Percentiles rank a stretch among this genome's conserved stretches.
Evolutionary conservation across 2,113 vertebrate genomes (phyloP).

Genomic region (Zosterops hypoxanthus): DNA sequence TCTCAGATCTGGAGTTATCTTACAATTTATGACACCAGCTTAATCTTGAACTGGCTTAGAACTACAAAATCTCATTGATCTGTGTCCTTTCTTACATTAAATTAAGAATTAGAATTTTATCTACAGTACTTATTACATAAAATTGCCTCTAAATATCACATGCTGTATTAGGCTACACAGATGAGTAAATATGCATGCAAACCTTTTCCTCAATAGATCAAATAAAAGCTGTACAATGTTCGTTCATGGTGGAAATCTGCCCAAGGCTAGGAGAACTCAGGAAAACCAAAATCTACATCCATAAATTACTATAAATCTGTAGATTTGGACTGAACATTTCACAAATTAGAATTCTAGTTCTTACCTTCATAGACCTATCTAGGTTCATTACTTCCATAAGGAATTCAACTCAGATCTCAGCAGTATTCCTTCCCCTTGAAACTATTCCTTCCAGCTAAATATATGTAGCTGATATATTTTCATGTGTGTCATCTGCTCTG

Average conservation of each 20-base stretch:
- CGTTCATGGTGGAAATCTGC: not conserved
- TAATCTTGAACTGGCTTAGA: not conserved
- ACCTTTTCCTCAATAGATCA: not conserved
- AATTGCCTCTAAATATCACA: not conserved
- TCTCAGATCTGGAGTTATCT: not conserved
- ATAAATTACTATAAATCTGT: not conserved
- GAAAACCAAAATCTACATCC: not conserved
- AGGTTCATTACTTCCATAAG: not conserved
- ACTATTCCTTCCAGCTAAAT: not conserved
- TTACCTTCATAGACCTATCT: not conserved
- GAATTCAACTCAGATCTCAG: not conserved
- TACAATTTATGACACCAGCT: not conserved
- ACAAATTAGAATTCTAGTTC: not conserved
- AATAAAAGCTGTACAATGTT: not conserved
- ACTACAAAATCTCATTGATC: not conserved
- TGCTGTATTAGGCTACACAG: not conserved
- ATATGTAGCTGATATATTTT: not conserved
- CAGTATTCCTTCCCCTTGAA: not conserved
- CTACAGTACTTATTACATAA: not conserved
- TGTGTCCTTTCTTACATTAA: not conserved
- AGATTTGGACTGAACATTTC: not conserved
- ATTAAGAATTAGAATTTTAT: not conserved
- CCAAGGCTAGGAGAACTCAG: not conserved
- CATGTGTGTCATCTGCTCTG: not conserved
- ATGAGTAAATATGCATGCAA: not conserved